Evolutionary conservation across 2,113 vertebrate species (phyloP).

Genomic region (Chaetura pelagica): DNA sequence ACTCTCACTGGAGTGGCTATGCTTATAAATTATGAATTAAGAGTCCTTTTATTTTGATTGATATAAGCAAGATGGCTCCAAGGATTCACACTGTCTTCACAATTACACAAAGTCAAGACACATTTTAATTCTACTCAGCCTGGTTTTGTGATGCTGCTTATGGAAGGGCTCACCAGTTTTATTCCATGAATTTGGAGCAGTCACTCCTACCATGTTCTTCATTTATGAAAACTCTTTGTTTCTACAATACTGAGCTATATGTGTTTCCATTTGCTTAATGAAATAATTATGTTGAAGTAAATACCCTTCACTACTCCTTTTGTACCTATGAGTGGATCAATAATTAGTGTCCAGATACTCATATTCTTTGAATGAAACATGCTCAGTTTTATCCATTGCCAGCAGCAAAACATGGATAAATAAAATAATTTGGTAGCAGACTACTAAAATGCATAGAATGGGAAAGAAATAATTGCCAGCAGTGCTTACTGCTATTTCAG

Average conservation of each 20-base stretch:
- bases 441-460: not conserved
- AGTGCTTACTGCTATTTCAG: not conserved
- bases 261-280: constrained; percentile 1
- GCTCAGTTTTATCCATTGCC: not conserved
- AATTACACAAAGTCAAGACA: not conserved
- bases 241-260: not conserved
- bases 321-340: not conserved
- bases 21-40: constrained; percentile 18
- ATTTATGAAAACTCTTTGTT: not conserved
- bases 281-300: not conserved
- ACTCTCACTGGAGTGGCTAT: not conserved
- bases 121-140: not conserved
- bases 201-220: not conserved
- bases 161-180: not conserved
- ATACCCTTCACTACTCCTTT: not conserved
- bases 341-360: not conserved
- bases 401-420: constrained; percentile 5
- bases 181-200: not conserved
- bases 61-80: not conserved
- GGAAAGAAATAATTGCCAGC: not conserved
- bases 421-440: not conserved
- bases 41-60: not conserved
- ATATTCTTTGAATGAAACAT: constrained; percentile 19
- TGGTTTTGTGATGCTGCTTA: not conserved
- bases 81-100: not conserved